Evolutionary conservation across 2,888 invertebrate species (phyloP).

Genomic region (Gisinianus flammeolus): DNA sequence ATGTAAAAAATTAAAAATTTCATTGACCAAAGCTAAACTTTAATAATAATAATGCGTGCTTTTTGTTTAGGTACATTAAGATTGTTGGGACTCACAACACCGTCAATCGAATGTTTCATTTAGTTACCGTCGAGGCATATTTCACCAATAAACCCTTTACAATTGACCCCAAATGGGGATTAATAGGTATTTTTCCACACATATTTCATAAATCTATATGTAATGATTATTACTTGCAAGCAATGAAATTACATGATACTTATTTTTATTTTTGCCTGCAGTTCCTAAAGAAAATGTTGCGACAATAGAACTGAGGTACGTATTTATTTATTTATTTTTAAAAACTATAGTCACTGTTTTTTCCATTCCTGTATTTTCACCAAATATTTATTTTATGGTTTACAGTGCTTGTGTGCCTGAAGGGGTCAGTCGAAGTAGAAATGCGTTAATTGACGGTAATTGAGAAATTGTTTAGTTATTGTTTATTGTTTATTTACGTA

Average conservation of each 20-base stretch:
- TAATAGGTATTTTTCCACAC: slow-evolving; percentile 64
- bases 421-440: slow-evolving; percentile 90
- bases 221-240: background rate
- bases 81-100: slow-evolving; percentile 86
- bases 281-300: slow-evolving; percentile 34
- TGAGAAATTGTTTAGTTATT: background rate
- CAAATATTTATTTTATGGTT: too few relatives aligned
- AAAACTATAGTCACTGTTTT: slow-evolving; percentile 62
- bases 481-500: background rate
- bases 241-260: background rate
- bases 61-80: slow-evolving; percentile 61
- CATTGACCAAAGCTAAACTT: background rate
- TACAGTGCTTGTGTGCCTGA: slow-evolving; percentile 95
- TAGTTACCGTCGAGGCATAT: slow-evolving; percentile 89
- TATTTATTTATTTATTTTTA: too few relatives aligned
- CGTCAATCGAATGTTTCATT: slow-evolving; percentile 91
- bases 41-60: background rate
- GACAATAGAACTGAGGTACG: slow-evolving; percentile 23
- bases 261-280: background rate
- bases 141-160: slow-evolving; percentile 72
- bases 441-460: slow-evolving; percentile 85
- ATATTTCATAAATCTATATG: too few relatives aligned
- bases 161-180: slow-evolving; percentile 76
- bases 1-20: too few relatives aligned
- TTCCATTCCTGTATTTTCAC: slow-evolving; percentile 88